These are phyloP conservation scores for Diabrotica balteata DNA, from an alignment of 2,888 invertebrate genomes.

Conservation along the genomic window DNA sequence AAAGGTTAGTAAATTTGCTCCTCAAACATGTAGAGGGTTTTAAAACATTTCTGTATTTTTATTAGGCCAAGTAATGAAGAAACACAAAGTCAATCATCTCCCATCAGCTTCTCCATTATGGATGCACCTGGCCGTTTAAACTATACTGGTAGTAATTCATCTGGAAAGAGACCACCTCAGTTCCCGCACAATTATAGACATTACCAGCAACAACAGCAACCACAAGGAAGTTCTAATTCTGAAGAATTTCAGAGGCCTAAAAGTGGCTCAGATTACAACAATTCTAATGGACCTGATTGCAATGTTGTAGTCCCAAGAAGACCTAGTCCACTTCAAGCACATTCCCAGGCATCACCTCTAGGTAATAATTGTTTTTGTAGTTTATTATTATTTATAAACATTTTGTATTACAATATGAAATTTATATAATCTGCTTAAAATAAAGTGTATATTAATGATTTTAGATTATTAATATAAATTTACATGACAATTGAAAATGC, in stretches of 20 bases:
- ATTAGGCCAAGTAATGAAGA: conserved; percentile 58
- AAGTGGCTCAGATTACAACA: conserved; percentile 62
- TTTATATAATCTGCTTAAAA: no score
- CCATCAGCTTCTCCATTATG: conserved; percentile 79
- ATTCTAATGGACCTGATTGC: conserved; percentile 65
- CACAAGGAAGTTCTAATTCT: conserved; percentile 59
- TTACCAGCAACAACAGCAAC: conserved; percentile 53
- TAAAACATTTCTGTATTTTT: conserved; percentile 3
- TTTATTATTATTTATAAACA: not conserved
- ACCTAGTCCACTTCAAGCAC: conserved; percentile 73
- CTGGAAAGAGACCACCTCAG: conserved; percentile 62
- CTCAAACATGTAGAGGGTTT: no score
- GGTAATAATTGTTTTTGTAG: conserved; percentile 31
- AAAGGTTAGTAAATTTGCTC: conserved; percentile 2
- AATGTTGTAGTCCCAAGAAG: conserved; percentile 71
- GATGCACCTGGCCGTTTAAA: conserved; percentile 72
- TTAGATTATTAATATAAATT: no score
- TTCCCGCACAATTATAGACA: conserved; percentile 66
- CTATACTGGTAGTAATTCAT: conserved; percentile 66
- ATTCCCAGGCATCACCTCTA: conserved; percentile 76
- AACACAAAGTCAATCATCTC: conserved; percentile 71
- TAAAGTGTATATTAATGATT: no score
- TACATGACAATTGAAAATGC: no score
- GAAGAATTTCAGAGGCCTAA: conserved; percentile 64
- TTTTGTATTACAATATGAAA: no score